Evolutionary conservation across 1,140 invertebrate genomes (phyloP).

Genomic region (Pseudomyrmex gracilis): DNA sequence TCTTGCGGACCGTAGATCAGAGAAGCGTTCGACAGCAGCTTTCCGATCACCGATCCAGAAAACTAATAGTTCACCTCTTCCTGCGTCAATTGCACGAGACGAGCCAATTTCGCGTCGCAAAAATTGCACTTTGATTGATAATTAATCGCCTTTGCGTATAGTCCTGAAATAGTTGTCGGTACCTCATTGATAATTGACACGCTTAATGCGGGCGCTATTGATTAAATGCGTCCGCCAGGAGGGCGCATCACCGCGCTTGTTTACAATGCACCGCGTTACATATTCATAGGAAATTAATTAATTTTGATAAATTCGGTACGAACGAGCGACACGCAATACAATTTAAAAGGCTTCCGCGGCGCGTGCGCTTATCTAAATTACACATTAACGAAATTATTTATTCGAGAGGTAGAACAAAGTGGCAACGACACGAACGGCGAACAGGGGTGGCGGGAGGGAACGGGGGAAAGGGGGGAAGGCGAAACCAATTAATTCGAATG

Average conservation of each 20-base stretch:
- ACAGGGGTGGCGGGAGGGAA: neutral
- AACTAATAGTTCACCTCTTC: conserved; percentile 58
- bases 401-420: conserved; percentile 55
- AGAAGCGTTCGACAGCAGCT: neutral
- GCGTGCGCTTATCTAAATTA: conserved; percentile 55
- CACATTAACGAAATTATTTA: conserved; percentile 72
- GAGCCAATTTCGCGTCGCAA: neutral
- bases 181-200: conserved; percentile 66
- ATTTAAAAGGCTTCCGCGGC: conserved; percentile 65
- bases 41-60: conserved; percentile 43
- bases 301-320: conserved; percentile 66
- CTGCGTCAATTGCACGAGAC: neutral
- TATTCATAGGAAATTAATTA: conserved; percentile 70
- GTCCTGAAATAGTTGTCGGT: conserved; percentile 57
- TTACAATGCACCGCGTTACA: conserved; percentile 61
- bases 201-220: conserved; percentile 62
- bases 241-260: conserved; percentile 50
- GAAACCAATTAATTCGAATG: conserved; percentile 55
- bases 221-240: conserved; percentile 44
- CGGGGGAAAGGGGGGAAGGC: neutral
- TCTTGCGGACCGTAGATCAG: conserved; percentile 59
- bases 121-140: conserved; percentile 55
- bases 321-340: conserved; percentile 60
- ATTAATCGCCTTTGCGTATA: conserved; percentile 59
- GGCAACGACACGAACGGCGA: conserved; percentile 38